Percentiles rank a stretch among this genome's conserved stretches.
These are phyloP conservation scores for Oceanodroma leucorhoa DNA, from an alignment of 2,797 vertebrate genomes.

Conservation along the genomic window DNA sequence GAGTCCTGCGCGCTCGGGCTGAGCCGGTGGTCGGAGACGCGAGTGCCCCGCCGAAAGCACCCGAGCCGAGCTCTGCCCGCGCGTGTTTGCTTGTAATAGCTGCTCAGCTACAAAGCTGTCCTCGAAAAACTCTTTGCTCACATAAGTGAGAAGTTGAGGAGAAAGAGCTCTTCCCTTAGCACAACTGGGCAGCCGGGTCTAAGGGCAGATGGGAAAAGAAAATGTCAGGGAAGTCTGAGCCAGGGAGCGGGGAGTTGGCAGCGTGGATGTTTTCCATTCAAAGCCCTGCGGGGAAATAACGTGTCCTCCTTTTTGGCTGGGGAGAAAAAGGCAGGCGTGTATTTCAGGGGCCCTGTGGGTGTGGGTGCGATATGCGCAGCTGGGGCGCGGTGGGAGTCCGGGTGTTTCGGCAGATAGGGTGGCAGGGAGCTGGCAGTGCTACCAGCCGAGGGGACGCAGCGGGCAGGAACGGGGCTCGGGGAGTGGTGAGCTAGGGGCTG, in stretches of 20 bases:
- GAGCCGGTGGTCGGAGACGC: too few species aligned
- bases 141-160: accelerated
- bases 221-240: too few species aligned
- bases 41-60: not conserved
- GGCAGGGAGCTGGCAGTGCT: not conserved
- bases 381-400: not conserved
- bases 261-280: accelerated
- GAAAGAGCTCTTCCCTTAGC: not conserved
- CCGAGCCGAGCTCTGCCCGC: not conserved
- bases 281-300: accelerated
- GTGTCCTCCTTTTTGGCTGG: too few species aligned
- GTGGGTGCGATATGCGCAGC: not conserved
- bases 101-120: not conserved
- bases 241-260: too few species aligned
- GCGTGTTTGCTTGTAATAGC: accelerated
- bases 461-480: not conserved
- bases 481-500: not conserved
- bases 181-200: too few species aligned
- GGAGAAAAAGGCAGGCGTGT: not conserved
- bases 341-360: not conserved
- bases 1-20: not conserved
- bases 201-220: too few species aligned
- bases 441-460: accelerated
- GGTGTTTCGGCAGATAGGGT: not conserved
- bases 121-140: accelerated